Conservation (phyloP, 2,888 invertebrate genomes). For the Platycnemis pennipes region DNA sequence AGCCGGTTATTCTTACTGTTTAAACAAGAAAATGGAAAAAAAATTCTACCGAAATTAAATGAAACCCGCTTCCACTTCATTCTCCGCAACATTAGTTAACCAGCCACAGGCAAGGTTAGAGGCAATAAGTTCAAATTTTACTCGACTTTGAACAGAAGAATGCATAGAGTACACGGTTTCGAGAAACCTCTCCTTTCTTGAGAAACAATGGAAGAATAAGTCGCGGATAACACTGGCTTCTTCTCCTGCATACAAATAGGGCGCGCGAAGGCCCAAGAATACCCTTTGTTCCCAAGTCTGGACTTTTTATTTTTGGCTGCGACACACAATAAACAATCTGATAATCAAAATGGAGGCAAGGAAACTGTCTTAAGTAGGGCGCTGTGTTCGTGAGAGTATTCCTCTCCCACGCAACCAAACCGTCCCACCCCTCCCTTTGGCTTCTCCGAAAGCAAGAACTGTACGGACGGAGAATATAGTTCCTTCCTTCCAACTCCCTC, state of each 20-base stretch:
- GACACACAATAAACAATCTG: conserved; percentile 8
- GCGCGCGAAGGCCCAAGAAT: background rate
- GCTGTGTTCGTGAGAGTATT: background rate
- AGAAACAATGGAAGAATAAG: background rate
- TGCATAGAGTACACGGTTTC: too few species aligned
- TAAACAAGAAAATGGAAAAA: too few species aligned
- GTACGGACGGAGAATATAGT: background rate
- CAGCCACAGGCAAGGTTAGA: too few species aligned
- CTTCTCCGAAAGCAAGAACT: background rate
- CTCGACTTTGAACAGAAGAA: too few species aligned
- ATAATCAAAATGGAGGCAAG: background rate
- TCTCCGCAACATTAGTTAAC: too few species aligned
- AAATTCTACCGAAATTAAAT: too few species aligned
- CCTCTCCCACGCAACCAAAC: background rate
- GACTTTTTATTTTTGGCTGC: background rate
- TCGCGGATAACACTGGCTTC: background rate
- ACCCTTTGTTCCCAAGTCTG: background rate
- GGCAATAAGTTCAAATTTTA: too few species aligned
- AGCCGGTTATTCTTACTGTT: too few species aligned
- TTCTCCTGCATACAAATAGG: too few species aligned
- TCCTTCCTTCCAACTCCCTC: background rate
- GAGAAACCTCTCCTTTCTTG: background rate
- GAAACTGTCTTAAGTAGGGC: background rate
- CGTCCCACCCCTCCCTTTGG: background rate
- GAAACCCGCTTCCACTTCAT: too few species aligned